Base-by-base conservation (phyloP, 2,797 vertebrate genomes). In the Mormyrops attenuatus region DNA sequence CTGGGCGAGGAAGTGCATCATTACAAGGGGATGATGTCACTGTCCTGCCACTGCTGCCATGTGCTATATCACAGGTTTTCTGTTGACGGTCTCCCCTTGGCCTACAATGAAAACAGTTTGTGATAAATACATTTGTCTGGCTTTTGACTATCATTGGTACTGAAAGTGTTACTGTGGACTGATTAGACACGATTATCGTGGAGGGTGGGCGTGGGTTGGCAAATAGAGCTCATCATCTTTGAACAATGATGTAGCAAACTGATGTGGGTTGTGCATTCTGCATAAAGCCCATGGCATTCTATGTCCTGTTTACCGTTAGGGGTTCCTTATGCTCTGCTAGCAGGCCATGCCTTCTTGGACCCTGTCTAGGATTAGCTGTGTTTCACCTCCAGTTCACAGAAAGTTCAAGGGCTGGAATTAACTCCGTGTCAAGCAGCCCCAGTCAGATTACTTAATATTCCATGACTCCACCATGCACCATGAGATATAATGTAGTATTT, bases 301-400 rank as follows among this genome's bases (percentile, higher is more conserved):
- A 0, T 30, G 41, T 30, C 7, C 63, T 89, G 55, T 69, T 82
- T 60, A 69, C 77, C 53, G 47, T 85, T 89, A 9, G 87, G 26
- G 85, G 60, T 9, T n/a, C 13, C 20, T 47, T 88, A 85, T 85
- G 90, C 82, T 89, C 87, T 53, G 85, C 60, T 73, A 17, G 5
- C 82, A 55, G 69, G 66, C 85, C 89, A 55, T 88, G 89, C 52
- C 69, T 57, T 88, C 57, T 80, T 41, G 84, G 87, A 66, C 22
- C 15, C 77, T 88, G 84, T 88, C 73, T 90, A 49, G 82, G 69
- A 82, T 90, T 52, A 89, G 77, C 41, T 26, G 77, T 89, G 88
- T 89, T 90, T 89, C 89, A 89, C 90, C 22, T 89, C 87, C 85
- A 90, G 91, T 92, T 93, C 92, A 92, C 88, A 55, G 80, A 93